Percentiles rank a stretch among this genome's conserved stretches.
Evolutionary conservation across 2,797 vertebrate genomes (phyloP).

Genomic region (Crenichthys baileyi): DNA sequence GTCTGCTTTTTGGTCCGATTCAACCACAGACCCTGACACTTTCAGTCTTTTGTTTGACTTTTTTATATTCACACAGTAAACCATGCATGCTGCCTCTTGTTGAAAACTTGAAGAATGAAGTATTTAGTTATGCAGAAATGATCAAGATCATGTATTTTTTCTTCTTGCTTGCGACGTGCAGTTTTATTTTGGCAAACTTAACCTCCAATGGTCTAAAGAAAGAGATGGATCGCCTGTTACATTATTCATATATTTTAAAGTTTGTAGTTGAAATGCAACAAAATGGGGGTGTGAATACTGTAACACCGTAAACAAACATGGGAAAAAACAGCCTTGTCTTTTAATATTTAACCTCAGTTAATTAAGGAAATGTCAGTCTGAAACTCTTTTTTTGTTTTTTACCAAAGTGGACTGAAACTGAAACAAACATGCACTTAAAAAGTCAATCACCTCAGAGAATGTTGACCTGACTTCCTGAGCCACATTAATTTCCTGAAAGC

Average conservation of each 20-base stretch:
- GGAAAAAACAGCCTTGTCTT: not conserved
- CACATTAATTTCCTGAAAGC: not conserved
- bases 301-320: not conserved
- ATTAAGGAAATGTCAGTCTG: not conserved
- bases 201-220: not conserved
- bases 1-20: too few relatives aligned
- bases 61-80: not conserved
- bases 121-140: too few relatives aligned
- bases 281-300: not conserved
- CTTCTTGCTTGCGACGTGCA: not conserved
- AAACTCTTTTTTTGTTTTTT: not conserved
- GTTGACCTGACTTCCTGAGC: not conserved
- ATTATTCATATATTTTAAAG: not conserved
- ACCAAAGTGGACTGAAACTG: not conserved
- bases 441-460: not conserved
- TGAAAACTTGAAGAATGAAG: not conserved
- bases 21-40: too few relatives aligned
- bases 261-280: not conserved
- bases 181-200: not conserved
- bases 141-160: not conserved
- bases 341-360: not conserved
- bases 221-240: not conserved
- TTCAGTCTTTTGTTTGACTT: not conserved
- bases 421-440: constrained; percentile 20
- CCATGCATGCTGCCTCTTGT: not conserved